Evolutionary conservation across 2,888 invertebrate species (phyloP).

Genomic region (Autographa pulchrina): DNA sequence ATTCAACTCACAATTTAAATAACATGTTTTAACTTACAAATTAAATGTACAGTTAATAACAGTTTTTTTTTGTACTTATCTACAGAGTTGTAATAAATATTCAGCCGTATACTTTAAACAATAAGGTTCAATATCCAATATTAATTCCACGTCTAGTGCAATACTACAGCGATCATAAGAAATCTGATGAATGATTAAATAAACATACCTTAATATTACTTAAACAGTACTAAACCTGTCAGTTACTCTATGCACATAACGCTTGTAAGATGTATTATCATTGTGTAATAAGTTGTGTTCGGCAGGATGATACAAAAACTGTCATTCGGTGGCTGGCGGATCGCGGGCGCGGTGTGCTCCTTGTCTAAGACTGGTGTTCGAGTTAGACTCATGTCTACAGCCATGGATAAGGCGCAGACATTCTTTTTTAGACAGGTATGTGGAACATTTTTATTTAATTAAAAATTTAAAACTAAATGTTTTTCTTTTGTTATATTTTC

Average conservation of each 20-base stretch:
- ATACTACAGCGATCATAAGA: not conserved
- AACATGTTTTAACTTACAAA: too few species aligned
- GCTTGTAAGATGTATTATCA: conserved; percentile 25
- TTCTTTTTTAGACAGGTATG: conserved; percentile 86
- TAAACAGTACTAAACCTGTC: not conserved
- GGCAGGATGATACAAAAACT: conserved; percentile 74
- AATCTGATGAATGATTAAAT: conserved; percentile 3
- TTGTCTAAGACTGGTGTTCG: conserved; percentile 50
- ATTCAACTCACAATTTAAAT: too few species aligned
- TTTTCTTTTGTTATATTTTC: too few species aligned
- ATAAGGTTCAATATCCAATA: not conserved
- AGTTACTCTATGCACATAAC: not conserved
- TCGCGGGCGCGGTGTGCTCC: conserved; percentile 54
- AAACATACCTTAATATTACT: not conserved
- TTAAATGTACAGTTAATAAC: too few species aligned
- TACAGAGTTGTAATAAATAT: too few species aligned
- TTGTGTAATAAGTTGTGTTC: conserved; percentile 48
- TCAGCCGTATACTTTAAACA: too few species aligned
- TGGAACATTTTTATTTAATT: conserved; percentile 7
- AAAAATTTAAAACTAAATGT: not conserved
- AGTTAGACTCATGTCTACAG: conserved; percentile 66
- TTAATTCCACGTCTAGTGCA: not conserved
- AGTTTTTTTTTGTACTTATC: too few species aligned
- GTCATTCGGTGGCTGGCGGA: conserved; percentile 64
- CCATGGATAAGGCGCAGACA: conserved; percentile 65